A percentile compares a stretch with the other conserved stretches of the same genome.
Conservation (phyloP, 2,113 vertebrate species). For the Heterotis niloticus region DNA sequence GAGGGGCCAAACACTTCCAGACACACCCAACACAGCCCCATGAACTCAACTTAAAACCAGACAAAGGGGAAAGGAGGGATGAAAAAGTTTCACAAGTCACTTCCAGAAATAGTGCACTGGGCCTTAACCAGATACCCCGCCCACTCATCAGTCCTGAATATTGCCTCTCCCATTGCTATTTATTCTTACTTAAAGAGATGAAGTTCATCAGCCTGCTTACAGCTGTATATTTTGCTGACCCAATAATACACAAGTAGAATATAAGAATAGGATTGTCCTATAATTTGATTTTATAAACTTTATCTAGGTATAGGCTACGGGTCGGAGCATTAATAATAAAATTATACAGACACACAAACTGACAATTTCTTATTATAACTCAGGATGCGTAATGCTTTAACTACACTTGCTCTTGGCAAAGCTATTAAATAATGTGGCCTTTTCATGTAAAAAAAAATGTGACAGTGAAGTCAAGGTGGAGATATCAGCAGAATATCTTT, state of each 20-base stretch:
- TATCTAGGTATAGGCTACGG: no score
- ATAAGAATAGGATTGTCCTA: not conserved
- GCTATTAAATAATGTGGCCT: not conserved
- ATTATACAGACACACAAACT: not conserved
- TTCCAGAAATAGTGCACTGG: no score
- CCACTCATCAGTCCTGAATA: not conserved
- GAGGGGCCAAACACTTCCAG: not conserved
- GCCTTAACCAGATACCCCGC: not conserved
- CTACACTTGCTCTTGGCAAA: not conserved
- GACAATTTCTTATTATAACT: not conserved
- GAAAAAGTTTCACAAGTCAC: not conserved
- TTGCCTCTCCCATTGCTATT: not conserved
- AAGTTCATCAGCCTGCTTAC: not conserved
- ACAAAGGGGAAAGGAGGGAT: not conserved
- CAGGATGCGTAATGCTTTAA: not conserved
- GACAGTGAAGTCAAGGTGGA: not conserved
- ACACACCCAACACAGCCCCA: not conserved
- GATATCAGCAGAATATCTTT: not conserved
- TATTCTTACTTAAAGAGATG: not conserved
- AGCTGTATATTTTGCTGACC: not conserved
- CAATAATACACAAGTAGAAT: not conserved
- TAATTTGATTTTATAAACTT: no score
- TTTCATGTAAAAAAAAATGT: not conserved
- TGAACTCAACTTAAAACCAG: not conserved
- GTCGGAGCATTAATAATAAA: not conserved